A percentile compares a stretch with the other conserved stretches of the same genome.
phyloP scores from a whole-genome alignment of 2,888 invertebrate species.

The Limnephilus rhombicus region DNA sequence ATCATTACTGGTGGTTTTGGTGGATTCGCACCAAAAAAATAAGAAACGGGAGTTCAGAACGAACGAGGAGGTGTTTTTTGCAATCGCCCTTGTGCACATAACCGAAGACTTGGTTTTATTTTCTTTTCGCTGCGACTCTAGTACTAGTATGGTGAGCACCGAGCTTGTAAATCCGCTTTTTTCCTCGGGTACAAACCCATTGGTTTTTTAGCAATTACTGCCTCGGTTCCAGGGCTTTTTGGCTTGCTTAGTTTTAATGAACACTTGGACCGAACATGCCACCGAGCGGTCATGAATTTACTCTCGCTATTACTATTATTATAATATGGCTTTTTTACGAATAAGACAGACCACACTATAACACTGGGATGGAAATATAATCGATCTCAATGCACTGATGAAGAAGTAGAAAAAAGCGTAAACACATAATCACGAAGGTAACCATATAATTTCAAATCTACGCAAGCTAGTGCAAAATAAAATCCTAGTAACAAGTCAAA shows the following conservation, averaged over 20 bases:
- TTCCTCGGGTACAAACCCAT: slow-evolving; percentile 59
- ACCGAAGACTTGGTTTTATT: slow-evolving; percentile 46
- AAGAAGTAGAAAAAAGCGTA: too few relatives aligned
- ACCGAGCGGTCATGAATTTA: slow-evolving; percentile 36
- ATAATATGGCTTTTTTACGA: slow-evolving; percentile 10
- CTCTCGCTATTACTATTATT: slow-evolving; percentile 23
- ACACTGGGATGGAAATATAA: background rate
- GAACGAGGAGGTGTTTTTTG: slow-evolving; percentile 44
- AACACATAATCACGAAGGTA: too few relatives aligned
- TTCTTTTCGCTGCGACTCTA: slow-evolving; percentile 46
- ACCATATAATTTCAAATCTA: too few relatives aligned
- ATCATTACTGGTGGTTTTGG: background rate
- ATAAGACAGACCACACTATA: background rate
- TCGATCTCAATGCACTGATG: background rate
- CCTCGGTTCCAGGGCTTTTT: slow-evolving; percentile 58
- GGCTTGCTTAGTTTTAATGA: slow-evolving; percentile 63
- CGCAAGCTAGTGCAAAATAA: too few relatives aligned
- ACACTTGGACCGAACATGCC: slow-evolving; percentile 45
- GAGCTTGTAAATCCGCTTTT: slow-evolving; percentile 64
- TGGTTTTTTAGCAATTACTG: slow-evolving; percentile 65
- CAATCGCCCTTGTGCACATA: slow-evolving; percentile 21
- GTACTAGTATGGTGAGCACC: slow-evolving; percentile 45
- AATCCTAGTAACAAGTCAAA: too few relatives aligned
- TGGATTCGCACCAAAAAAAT: background rate
- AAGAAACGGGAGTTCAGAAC: slow-evolving; percentile 19